A percentile compares a stretch with the other conserved stretches of the same genome.
Conservation (phyloP, 1,140 invertebrate genomes). For the Polypedilum vanderplanki region DNA sequence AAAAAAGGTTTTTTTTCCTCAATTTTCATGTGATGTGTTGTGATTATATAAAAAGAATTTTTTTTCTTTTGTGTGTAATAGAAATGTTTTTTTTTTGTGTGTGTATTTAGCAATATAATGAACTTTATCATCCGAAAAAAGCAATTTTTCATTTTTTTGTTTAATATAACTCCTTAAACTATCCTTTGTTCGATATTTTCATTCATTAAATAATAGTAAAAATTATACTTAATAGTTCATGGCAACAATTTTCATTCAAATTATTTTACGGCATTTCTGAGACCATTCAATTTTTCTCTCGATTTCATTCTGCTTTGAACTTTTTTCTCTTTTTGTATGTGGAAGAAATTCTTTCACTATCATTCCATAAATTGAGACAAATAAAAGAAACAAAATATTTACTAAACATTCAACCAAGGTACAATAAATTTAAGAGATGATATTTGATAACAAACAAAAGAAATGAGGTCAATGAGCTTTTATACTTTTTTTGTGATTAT, state of each 20-base stretch:
- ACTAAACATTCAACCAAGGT: neutral
- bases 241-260: slow-evolving; percentile 17
- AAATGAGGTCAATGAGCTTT: too few relatives aligned
- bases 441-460: too few relatives aligned
- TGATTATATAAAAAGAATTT: neutral
- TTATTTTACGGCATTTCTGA: neutral
- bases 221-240: slow-evolving; percentile 19
- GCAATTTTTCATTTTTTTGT: neutral
- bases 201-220: neutral
- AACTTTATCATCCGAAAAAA: neutral
- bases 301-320: slow-evolving; percentile 4
- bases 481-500: too few relatives aligned
- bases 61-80: neutral
- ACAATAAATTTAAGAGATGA: too few relatives aligned
- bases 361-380: too few relatives aligned
- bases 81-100: neutral
- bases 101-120: slow-evolving; percentile 1
- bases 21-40: neutral
- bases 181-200: slow-evolving; percentile 18
- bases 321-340: neutral
- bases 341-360: too few relatives aligned
- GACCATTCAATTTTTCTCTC: neutral
- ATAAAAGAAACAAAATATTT: slow-evolving; percentile 4
- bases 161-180: neutral
- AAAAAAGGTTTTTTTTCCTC: neutral